Base-by-base conservation (phyloP, 2,113 vertebrate genomes). In the Chaetodon trifascialis region DNA sequence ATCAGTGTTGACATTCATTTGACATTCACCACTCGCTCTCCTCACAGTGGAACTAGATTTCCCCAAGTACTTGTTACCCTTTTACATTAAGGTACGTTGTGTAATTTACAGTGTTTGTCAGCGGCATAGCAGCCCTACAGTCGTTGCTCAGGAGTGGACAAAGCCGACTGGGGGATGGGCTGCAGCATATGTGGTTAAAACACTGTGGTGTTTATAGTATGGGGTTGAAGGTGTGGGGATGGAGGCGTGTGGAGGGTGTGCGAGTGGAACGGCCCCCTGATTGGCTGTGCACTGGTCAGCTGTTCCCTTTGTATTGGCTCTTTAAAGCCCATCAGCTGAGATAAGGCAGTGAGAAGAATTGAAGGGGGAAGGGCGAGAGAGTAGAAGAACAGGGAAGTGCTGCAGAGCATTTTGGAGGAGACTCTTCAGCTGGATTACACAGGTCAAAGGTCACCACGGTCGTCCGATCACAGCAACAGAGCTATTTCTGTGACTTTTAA, bases 171-270 rank as follows among this genome's bases (percentile, higher is more conserved):
- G 55, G 72, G 72, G 25, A 19, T 14, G 68, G 80, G 55, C 21
- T 7, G 19, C 30, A 38, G 11, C 14, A 80, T 46, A 79, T 52
- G 16, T 44, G 19, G 4, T 4, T 34, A 7, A 71, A 64, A 12
- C 65, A 4, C 11, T n/a, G 51, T 65, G 10, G 7, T 86, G 73
- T 83, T 84, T 79, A 51, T 25, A 7, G 40, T 68, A 38, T 55
- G 34, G 30, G 68, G 47, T 11, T 71, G 38, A 73, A 71, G 67
- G 59, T 82, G 76, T 79, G 17, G 11, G 52, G 51, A 60, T 52
- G 79, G 82, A 86, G 88, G 64, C 30, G 1, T 65, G 69, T 44
- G 46, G 85, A 64, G 89, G 92, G 93, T 51, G 91, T 94, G 91
- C 87, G 64, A 76, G 73, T 5, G 30, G 76, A 51, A 3, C 30